Conservation (phyloP, 1,140 invertebrate genomes). For the Venustaconcha ellipsiformis region DNA sequence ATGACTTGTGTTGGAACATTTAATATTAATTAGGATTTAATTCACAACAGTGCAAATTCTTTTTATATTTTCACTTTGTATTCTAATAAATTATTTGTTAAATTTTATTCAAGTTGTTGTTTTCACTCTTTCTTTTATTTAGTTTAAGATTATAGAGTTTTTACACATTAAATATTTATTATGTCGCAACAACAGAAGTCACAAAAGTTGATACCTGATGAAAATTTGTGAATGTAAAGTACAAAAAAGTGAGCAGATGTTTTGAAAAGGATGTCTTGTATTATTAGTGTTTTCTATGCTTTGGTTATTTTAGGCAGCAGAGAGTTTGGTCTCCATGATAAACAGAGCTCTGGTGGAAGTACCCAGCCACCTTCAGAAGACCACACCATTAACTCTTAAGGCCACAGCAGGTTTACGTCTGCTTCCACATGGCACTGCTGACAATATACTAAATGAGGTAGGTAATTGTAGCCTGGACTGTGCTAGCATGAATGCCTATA, state of each 20-base stretch:
- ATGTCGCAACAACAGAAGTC: not conserved
- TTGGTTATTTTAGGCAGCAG: conserved; percentile 74
- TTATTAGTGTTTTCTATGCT: not conserved
- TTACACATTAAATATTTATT: conserved; percentile 1
- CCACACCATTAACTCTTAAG: conserved; percentile 82
- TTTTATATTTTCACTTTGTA: too few species aligned
- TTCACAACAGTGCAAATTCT: too few species aligned
- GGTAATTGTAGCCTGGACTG: not conserved
- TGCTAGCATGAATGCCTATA: not conserved
- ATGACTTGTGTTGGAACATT: too few species aligned
- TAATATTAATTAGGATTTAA: too few species aligned
- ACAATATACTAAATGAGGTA: conserved; percentile 69
- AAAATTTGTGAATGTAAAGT: too few species aligned
- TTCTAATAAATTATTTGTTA: too few species aligned
- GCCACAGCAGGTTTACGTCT: conserved; percentile 91
- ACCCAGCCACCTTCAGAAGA: conserved; percentile 78
- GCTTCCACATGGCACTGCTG: conserved; percentile 81
- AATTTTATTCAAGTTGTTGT: too few species aligned
- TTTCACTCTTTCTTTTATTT: too few species aligned
- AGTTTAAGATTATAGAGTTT: too few species aligned
- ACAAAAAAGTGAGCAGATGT: not conserved
- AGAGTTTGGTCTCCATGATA: conserved; percentile 80
- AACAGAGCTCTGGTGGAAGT: conserved; percentile 83
- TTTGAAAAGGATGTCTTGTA: not conserved
- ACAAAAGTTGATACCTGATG: not conserved